Conservation (phyloP, 2,888 invertebrate genomes). For the Neoascia interrupta region DNA sequence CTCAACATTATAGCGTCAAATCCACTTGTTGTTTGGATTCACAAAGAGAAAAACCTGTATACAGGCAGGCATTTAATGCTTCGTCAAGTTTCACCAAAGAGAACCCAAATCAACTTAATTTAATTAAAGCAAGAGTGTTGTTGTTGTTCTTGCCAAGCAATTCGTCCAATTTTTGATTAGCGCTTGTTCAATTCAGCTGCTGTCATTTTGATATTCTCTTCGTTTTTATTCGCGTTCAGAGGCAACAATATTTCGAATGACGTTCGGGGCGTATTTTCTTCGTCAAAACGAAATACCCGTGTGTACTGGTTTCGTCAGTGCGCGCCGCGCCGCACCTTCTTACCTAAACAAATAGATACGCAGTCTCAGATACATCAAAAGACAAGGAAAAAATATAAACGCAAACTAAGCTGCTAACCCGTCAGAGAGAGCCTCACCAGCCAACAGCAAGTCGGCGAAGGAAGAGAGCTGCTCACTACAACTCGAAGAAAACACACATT, state of each 20-base stretch:
- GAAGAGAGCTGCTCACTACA: slow-evolving; percentile 55
- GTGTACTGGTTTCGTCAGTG: slow-evolving; percentile 38
- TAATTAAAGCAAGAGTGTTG: slow-evolving; percentile 39
- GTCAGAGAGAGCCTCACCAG: slow-evolving; percentile 26
- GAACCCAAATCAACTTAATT: slow-evolving; percentile 28
- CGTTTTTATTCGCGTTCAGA: too few species aligned
- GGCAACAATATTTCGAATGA: too few species aligned
- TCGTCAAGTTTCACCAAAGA: slow-evolving; percentile 39
- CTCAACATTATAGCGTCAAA: background rate
- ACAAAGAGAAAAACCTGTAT: slow-evolving; percentile 42
- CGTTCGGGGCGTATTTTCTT: slow-evolving; percentile 62
- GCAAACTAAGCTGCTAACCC: background rate
- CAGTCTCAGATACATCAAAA: background rate
- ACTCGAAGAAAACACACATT: slow-evolving; percentile 60
- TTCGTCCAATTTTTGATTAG: slow-evolving; percentile 36
- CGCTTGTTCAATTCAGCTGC: background rate
- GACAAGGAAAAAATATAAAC: slow-evolving; percentile 5
- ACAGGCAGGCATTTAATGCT: background rate
- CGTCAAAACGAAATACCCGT: slow-evolving; percentile 44
- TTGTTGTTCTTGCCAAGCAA: background rate
- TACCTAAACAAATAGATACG: slow-evolving; percentile 43
- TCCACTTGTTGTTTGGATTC: slow-evolving; percentile 45
- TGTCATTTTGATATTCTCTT: slow-evolving; percentile 3
- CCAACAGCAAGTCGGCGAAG: slow-evolving; percentile 30
- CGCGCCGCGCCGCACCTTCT: slow-evolving; percentile 44